Percentiles rank a stretch among this genome's conserved stretches.
Evolutionary conservation across 2,888 invertebrate genomes (phyloP).

Genomic region (Nymphalis polychloros): DNA sequence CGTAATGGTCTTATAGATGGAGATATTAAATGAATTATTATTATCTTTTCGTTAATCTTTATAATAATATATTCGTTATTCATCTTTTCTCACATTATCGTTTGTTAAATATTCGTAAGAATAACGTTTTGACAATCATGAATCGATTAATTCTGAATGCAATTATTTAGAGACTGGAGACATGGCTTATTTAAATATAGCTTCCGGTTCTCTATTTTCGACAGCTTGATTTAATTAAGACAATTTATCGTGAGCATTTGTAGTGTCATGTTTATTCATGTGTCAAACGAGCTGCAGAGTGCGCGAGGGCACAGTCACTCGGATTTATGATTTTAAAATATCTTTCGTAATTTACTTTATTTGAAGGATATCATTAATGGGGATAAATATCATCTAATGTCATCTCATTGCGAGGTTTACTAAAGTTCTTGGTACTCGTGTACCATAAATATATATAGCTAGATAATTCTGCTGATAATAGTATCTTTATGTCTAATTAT

Average conservation of each 20-base stretch:
- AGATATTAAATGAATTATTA: not conserved
- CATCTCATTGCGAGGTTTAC: too few species aligned
- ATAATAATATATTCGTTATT: not conserved
- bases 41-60: not conserved
- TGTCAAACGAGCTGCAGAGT: not conserved
- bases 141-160: not conserved
- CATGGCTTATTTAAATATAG: not conserved
- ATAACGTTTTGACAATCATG: not conserved
- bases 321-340: too few species aligned
- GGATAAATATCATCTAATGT: too few species aligned
- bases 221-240: slow-evolving; percentile 1
- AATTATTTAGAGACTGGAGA: not conserved
- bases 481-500: too few species aligned
- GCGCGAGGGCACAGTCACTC: too few species aligned
- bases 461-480: too few species aligned
- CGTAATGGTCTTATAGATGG: not conserved
- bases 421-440: too few species aligned
- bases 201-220: slow-evolving; percentile 1
- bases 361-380: too few species aligned
- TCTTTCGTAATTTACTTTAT: too few species aligned
- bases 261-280: not conserved
- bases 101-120: not conserved
- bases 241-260: not conserved
- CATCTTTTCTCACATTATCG: not conserved
- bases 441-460: too few species aligned